phyloP scores from a whole-genome alignment of 2,797 vertebrate genomes.

The Chaetodon trifasciatus region DNA sequence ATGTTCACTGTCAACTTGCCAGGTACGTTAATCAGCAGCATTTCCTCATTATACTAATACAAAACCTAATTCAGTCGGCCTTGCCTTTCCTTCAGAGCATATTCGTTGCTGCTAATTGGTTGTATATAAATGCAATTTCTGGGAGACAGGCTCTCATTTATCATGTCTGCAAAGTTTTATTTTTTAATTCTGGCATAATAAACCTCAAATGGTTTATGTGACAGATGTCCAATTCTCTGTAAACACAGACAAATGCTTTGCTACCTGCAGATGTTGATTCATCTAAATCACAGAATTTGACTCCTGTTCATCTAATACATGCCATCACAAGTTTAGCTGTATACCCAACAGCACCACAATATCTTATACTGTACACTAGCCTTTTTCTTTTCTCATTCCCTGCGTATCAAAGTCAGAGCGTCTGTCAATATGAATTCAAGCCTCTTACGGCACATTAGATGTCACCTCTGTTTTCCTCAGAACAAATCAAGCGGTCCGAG shows the following conservation, averaged over 20 bases:
- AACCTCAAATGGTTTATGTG: conserved; percentile 12
- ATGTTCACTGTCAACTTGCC: no score
- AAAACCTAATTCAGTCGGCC: no score
- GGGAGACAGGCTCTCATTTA: not conserved
- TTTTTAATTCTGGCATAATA: conserved; percentile 8
- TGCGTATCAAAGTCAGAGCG: not conserved
- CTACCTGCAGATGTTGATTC: not conserved
- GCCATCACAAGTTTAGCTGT: not conserved
- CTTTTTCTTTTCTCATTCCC: not conserved
- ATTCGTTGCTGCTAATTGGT: no score
- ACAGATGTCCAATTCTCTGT: conserved; percentile 16
- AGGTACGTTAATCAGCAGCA: no score
- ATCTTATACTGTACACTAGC: not conserved
- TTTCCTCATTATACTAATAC: no score
- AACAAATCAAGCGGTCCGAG: not conserved
- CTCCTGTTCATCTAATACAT: not conserved
- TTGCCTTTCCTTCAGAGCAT: no score
- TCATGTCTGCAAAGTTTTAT: not conserved
- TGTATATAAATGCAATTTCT: no score
- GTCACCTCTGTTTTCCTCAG: conserved; percentile 1
- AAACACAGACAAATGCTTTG: not conserved
- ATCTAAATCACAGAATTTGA: not conserved
- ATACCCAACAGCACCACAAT: not conserved
- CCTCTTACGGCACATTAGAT: not conserved
- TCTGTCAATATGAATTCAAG: not conserved